Evolutionary conservation across 2,797 vertebrate genomes (phyloP).

Genomic region (Thunnus albacares): DNA sequence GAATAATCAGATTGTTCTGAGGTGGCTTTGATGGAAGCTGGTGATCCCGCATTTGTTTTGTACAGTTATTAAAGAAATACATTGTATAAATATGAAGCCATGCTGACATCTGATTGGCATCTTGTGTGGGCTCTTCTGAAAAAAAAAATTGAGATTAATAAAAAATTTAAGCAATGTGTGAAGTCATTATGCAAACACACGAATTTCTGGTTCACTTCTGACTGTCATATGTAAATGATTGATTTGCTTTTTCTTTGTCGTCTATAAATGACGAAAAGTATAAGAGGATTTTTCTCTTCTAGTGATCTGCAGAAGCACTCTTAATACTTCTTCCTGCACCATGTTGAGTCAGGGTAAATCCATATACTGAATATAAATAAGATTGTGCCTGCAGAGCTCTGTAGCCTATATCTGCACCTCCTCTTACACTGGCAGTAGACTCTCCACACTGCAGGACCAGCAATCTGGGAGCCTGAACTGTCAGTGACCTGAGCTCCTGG

Average conservation of each 20-base stretch:
- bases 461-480: constrained; percentile 69
- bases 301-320: constrained; percentile 44
- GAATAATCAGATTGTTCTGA: constrained; percentile 53
- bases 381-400: constrained; percentile 62
- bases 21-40: constrained; percentile 57
- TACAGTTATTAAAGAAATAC: constrained; percentile 50
- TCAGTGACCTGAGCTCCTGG: constrained; percentile 63
- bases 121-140: constrained; percentile 17
- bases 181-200: constrained; percentile 48
- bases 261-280: background rate
- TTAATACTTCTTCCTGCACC: constrained; percentile 61
- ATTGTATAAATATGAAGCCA: constrained; percentile 36
- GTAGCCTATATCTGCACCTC: constrained; percentile 39
- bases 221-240: constrained; percentile 66
- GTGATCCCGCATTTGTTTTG: constrained; percentile 48
- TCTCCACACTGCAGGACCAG: constrained; percentile 49
- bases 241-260: constrained; percentile 46
- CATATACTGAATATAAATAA: constrained; percentile 77
- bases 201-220: constrained; percentile 26
- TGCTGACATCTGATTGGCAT: constrained; percentile 51
- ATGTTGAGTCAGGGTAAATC: constrained; percentile 77
- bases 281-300: constrained; percentile 34
- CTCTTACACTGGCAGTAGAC: constrained; percentile 47
- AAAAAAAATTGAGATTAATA: constrained; percentile 46
- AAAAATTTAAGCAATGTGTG: constrained; percentile 46